Base-by-base conservation (phyloP, 1,140 invertebrate genomes). In the Microplitis demolitor region DNA sequence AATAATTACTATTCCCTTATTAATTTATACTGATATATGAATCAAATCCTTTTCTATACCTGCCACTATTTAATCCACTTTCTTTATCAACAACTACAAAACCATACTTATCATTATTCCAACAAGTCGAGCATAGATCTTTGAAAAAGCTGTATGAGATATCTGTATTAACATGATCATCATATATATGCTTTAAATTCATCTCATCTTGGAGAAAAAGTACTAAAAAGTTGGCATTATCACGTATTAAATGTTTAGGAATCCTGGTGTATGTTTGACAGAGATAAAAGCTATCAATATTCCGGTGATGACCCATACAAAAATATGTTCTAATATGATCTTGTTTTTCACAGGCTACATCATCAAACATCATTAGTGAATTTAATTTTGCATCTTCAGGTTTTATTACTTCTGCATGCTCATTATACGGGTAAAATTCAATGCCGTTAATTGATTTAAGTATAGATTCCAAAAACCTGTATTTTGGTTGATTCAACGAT, bases 331-430 rank as follows among this genome's bases (percentile, higher is more conserved):
- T 45, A 4, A 63, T 63, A 35, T 63, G 33, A 35, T 35, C 61
- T n/a, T 63, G 61, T 39, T 63, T 61, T 62, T 61, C 58, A 62
- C 68, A 70, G 4, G 68, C 35, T 11, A 70, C 69, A 70, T 70
- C 66, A 35, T 51, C 68, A 14, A 62, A 70, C 6, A 70, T 70
- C 58, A 70, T 70, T 4, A 70, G 16, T 9, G 34, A 63, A 34
- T 71, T 71, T 14, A 31, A 60, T 35, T 54, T 35, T 51, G 60
- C 50, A 34, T 64, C 61, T 8, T 71, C 60, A 54, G 50, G 60
- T 37, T 54, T 53, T 5, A 71, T 13, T 4, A 71, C 60, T 54
- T 63, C 24, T 33, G 63, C 60, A 64, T 64, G 60, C 9, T 63
- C 61, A 71, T 45, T 63, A 45, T 53, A 71, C 1, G 69, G 31